phyloP scores from a whole-genome alignment of 1,140 invertebrate genomes.

The Arion vulgaris region DNA sequence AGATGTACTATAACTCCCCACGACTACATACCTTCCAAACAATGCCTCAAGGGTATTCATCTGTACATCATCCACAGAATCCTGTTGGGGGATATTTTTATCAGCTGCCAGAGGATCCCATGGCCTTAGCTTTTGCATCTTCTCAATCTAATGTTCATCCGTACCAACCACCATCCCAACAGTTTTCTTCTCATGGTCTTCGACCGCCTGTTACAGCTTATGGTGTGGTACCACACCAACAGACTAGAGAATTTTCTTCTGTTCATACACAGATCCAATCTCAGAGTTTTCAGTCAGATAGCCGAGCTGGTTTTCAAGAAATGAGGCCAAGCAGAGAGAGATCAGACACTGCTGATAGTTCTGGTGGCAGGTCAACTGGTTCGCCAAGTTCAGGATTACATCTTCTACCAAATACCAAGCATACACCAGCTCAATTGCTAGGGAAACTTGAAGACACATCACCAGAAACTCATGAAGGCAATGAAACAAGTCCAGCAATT shows the following conservation, averaged over 20 bases:
- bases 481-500: conserved; percentile 25
- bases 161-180: conserved; percentile 1
- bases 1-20: conserved; percentile 35
- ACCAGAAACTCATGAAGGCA: conserved; percentile 40
- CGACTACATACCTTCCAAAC: conserved; percentile 34
- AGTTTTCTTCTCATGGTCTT: conserved; percentile 26
- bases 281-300: neutral
- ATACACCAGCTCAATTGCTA: conserved; percentile 61
- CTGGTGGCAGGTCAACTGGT: conserved; percentile 9
- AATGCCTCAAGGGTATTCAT: conserved; percentile 36
- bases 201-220: conserved; percentile 28
- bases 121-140: conserved; percentile 15
- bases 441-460: conserved; percentile 46
- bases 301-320: neutral
- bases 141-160: neutral
- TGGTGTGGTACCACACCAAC: conserved; percentile 27
- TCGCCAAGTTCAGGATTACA: conserved; percentile 55
- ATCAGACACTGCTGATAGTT: conserved; percentile 21
- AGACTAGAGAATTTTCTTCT: conserved; percentile 13
- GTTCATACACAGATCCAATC: conserved; percentile 24
- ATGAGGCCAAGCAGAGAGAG: conserved; percentile 21
- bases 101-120: conserved; percentile 41
- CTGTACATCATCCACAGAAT: conserved; percentile 35
- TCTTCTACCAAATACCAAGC: conserved; percentile 63
- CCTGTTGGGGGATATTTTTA: conserved; percentile 39